Evolutionary conservation across 53 echinoderm and acorn worm genomes (phyloP), one percentile per base, ranked within the genome.

Genomic region (Patiria pectinifera): DNA sequence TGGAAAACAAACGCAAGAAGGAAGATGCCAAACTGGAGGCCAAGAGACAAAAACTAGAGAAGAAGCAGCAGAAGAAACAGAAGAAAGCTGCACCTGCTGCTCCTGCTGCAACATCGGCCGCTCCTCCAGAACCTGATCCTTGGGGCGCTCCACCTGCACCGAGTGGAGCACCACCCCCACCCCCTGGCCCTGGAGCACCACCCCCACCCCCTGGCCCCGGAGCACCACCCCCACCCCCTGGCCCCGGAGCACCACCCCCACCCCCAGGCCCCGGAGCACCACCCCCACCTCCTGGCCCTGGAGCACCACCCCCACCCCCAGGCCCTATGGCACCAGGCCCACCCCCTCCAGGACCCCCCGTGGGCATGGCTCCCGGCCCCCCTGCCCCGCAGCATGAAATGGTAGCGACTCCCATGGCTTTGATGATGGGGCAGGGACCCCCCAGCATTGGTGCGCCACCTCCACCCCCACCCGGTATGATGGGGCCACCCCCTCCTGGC

Each of bases 181-280:
- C 91, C 19, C 48, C 26, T 18, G 93, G 83, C 4, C 71, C 93
- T 11, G 82, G 87, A 16, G 87, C 93, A 48, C 83, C 86, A 10
- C 93, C 93, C 0, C 82, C 93, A 59, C 48, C 25, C 19, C 71
- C 80, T 18, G 93, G 83, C 4, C 71, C 93, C 3, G 82, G 87
- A 16, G 87, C 93, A 48, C 83, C 86, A 10, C 93, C 93, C 0
- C 82, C 93, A 59, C 48, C 25, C 19, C 71, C 80, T 24, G 24
- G 24, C 18, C 49, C 59, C 0, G 82, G 53, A 13, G 49, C 87
- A 19, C 62, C 89, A 1, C 78, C 58, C 2, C 80, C 80, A 35
- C 35, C 35, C 35, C 35, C 35, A 1, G 24, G 24, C 18, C 49
- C 59, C 21, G 82, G 53, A 13, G 49, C 87, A 19, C 62, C 89